A percentile compares a stretch with the other conserved stretches of the same genome.
phyloP scores from a whole-genome alignment of 64 coral and sea anemone species.

The Actinia tenebrosa region DNA sequence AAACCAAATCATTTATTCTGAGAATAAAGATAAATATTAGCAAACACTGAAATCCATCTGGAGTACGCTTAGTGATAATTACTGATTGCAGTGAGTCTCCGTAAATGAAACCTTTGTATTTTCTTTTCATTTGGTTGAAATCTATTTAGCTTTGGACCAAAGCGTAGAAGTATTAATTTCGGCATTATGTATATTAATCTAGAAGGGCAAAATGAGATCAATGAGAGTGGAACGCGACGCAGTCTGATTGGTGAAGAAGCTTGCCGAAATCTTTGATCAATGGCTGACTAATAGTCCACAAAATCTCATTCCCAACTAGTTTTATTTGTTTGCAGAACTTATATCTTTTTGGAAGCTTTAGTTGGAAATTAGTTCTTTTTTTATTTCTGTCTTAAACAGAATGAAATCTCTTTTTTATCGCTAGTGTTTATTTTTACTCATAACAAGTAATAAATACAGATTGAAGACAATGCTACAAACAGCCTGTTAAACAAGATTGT shows the following conservation, averaged over 20 bases:
- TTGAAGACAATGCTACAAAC: no score
- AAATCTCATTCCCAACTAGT: not conserved
- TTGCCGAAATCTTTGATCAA: not conserved
- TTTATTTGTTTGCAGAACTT: not conserved
- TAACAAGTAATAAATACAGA: no score
- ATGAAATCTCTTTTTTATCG: not conserved
- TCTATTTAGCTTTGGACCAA: not conserved
- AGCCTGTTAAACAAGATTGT: no score
- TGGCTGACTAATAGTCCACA: not conserved
- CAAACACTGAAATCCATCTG: not conserved
- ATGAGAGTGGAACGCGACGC: not conserved
- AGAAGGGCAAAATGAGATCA: not conserved
- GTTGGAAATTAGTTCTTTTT: not conserved
- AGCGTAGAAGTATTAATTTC: not conserved
- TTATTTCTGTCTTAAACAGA: not conserved
- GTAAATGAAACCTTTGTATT: not conserved
- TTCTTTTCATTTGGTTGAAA: not conserved
- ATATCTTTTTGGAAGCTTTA: not conserved
- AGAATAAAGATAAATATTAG: not conserved
- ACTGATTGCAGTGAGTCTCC: not conserved
- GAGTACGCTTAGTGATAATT: not conserved
- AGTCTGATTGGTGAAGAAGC: not conserved
- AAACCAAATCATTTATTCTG: not conserved
- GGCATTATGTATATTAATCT: not conserved
- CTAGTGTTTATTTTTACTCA: no score